Percentiles rank a stretch among this genome's conserved stretches.
Evolutionary conservation across 1,140 invertebrate genomes (phyloP).

Genomic region (Anastrepha ludens): DNA sequence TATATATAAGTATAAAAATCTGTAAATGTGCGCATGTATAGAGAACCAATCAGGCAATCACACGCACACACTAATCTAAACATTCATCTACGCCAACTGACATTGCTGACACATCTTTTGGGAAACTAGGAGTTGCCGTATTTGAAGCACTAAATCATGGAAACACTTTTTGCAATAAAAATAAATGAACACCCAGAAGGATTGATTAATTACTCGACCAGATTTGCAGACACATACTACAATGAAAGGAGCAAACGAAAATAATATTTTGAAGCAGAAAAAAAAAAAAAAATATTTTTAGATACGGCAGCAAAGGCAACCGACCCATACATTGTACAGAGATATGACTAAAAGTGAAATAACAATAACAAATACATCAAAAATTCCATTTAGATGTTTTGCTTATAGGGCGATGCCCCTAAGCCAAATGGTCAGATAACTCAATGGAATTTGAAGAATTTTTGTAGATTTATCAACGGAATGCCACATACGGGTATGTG

Average conservation of each 20-base stretch:
- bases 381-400: no score
- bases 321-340: no score
- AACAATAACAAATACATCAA: no score
- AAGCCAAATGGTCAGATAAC: no score
- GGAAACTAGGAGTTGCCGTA: constrained; percentile 3
- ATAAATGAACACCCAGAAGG: background rate
- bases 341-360: no score
- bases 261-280: background rate
- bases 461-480: no score
- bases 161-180: background rate
- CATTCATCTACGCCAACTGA: background rate
- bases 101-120: constrained; percentile 20
- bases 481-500: no score
- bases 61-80: background rate
- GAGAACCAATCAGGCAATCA: no score
- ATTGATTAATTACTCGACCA: constrained; percentile 13
- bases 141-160: constrained; percentile 24
- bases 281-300: background rate
- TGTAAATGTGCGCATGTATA: background rate
- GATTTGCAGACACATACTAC: background rate
- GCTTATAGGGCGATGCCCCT: no score
- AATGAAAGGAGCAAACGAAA: background rate
- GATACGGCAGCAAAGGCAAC: no score
- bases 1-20: background rate
- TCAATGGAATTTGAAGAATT: no score